Base-by-base conservation (phyloP, 2,797 vertebrate genomes). In the Macrochelys suwanniensis region DNA sequence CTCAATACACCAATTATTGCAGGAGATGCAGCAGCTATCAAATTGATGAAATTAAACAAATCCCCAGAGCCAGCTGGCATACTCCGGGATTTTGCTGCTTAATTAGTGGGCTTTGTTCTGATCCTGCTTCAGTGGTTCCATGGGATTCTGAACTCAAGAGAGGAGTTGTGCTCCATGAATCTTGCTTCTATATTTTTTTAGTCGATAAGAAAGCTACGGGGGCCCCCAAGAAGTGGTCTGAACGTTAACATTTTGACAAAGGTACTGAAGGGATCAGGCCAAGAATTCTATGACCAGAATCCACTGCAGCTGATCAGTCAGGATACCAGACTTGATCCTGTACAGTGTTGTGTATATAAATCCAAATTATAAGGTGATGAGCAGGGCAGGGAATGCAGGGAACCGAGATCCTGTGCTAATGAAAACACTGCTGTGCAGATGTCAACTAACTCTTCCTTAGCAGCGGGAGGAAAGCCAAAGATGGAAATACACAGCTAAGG, bases 21-120 rank as follows among this genome's bases (percentile, higher is more conserved):
- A 92, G 71, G 68, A 96, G 91, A 90, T 96, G 87, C 94, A 96
- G 87, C 86, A 94, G 76, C 61, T 97, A 94, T 95, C 91, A 93
- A 97, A 96, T 94, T 97, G 98, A 98, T 97, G 93, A 94, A 97
- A 97, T 97, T 93, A 98, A 97, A 95, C 78, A 93, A 95, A 83
- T 95, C 82, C 94, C 93, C 82, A 61, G 90, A 96, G 96, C 85
- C 51, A 31, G 78, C 49, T 85, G 81, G 83, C 76, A 74, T 80
- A 85, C 47, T 95, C 88, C 83, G 90, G 92, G 88, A 90, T 96
- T 96, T 93, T 95, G 50, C 88, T 95, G 56, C 82, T 97, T 98
- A 92, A 89, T 97, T 98, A 97, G 81, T 79, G 68, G 95, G 88
- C 82, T 97, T 97, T 96, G 91, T 97, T 98, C 92, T 94, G 89